Conservation (phyloP, 2,888 invertebrate genomes). For the Muschampia plurimacula region DNA sequence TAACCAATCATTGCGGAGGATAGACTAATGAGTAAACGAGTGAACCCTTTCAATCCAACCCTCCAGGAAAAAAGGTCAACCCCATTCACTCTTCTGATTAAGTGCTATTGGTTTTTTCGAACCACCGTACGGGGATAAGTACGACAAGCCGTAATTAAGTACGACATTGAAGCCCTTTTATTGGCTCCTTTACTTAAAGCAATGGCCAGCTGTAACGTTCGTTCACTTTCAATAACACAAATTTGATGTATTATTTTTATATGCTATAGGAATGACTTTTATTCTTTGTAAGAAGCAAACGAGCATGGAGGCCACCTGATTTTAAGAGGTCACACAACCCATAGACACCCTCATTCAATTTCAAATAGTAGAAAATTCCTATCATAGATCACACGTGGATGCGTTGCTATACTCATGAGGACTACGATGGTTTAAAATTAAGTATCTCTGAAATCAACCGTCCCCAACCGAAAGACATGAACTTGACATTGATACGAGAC, state of each 20-base stretch:
- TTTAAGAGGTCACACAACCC: too few species aligned
- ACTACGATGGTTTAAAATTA: too few species aligned
- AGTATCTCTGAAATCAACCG: too few species aligned
- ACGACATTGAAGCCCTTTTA: conserved; percentile 36
- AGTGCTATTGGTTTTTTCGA: conserved; percentile 54
- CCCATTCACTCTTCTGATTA: conserved; percentile 75
- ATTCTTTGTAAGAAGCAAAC: too few species aligned
- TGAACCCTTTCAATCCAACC: conserved; percentile 74
- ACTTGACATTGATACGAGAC: too few species aligned
- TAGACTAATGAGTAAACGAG: conserved; percentile 66
- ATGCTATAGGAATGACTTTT: too few species aligned
- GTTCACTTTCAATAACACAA: conserved; percentile 2
- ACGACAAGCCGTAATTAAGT: conserved; percentile 37
- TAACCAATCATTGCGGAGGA: conserved; percentile 55
- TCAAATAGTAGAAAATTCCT: too few species aligned
- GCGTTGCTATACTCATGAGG: too few species aligned
- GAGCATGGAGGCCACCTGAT: too few species aligned
- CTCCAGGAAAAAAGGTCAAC: conserved; percentile 75
- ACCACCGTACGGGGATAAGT: conserved; percentile 31
- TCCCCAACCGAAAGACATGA: too few species aligned
- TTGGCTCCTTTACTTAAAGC: conserved; percentile 24
- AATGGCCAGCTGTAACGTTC: conserved; percentile 55
- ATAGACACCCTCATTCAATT: too few species aligned
- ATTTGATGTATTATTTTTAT: neutral
- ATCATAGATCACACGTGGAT: too few species aligned